Conservation (phyloP, 2,797 vertebrate species). For the Lithobates sylvaticus region DNA sequence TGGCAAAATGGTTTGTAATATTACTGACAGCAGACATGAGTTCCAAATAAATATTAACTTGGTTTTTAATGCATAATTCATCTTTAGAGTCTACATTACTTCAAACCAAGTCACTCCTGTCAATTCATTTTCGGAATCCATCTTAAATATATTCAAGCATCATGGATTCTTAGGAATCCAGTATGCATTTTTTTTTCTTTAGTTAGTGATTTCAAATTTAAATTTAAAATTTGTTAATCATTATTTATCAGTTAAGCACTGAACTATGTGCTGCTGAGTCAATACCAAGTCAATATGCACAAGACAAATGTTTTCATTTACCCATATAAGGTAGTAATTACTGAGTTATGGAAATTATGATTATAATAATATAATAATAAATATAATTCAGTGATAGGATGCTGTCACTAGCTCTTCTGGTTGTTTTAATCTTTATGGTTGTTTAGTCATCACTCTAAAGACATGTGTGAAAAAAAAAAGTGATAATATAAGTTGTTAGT, state of each 20-base stretch:
- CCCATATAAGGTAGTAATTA: not conserved
- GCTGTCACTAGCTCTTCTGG: no score
- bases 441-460: no score
- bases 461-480: no score
- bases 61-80: constrained; percentile 54
- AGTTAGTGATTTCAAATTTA: not conserved
- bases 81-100: constrained; percentile 45
- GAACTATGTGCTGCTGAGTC: not conserved
- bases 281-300: not conserved
- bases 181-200: not conserved
- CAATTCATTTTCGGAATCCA: constrained; percentile 49
- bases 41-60: constrained; percentile 61
- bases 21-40: constrained; percentile 45
- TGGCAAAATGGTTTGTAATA: constrained; percentile 45
- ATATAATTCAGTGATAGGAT: no score
- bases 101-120: constrained; percentile 51
- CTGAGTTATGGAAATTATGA: not conserved
- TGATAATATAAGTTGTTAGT: no score
- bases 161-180: constrained; percentile 25
- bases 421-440: no score
- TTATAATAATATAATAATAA: not conserved
- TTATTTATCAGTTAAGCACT: not conserved
- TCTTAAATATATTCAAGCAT: constrained; percentile 52
- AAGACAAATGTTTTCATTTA: not conserved
- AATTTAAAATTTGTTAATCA: not conserved